These are phyloP conservation scores for Dorcus parallelipipedus DNA, from an alignment of 2,888 invertebrate species.

Conservation along the genomic window DNA sequence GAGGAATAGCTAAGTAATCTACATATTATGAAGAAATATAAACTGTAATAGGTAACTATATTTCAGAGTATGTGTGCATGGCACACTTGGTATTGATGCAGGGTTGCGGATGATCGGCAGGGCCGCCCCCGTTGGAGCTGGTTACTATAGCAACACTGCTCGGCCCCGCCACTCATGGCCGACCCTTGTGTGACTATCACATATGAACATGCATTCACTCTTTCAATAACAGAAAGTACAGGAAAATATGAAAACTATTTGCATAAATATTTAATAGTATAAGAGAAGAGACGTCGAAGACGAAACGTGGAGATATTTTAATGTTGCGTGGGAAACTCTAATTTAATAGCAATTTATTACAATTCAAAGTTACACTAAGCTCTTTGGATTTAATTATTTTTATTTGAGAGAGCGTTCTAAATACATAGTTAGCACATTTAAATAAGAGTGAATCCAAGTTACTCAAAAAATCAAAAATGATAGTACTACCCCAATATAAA, in stretches of 20 bases:
- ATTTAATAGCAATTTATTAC: too few relatives aligned
- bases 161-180: constrained; percentile 36
- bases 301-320: too few relatives aligned
- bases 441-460: too few relatives aligned
- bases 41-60: constrained; percentile 21
- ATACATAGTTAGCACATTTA: too few relatives aligned
- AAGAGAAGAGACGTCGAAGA: too few relatives aligned
- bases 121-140: constrained; percentile 43
- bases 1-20: constrained; percentile 9
- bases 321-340: too few relatives aligned
- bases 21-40: constrained; percentile 22
- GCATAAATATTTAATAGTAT: constrained; percentile 19
- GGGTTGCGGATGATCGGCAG: constrained; percentile 47
- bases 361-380: too few relatives aligned
- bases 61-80: constrained; percentile 14
- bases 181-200: constrained; percentile 39
- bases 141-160: constrained; percentile 39
- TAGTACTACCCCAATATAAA: neutral
- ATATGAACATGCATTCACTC: constrained; percentile 44
- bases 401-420: too few relatives aligned
- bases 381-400: too few relatives aligned
- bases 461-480: too few relatives aligned
- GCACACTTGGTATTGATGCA: constrained; percentile 43
- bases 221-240: constrained; percentile 28
- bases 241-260: constrained; percentile 18